Conservation (phyloP, 2,797 vertebrate genomes). For the Scolopax rusticola region DNA sequence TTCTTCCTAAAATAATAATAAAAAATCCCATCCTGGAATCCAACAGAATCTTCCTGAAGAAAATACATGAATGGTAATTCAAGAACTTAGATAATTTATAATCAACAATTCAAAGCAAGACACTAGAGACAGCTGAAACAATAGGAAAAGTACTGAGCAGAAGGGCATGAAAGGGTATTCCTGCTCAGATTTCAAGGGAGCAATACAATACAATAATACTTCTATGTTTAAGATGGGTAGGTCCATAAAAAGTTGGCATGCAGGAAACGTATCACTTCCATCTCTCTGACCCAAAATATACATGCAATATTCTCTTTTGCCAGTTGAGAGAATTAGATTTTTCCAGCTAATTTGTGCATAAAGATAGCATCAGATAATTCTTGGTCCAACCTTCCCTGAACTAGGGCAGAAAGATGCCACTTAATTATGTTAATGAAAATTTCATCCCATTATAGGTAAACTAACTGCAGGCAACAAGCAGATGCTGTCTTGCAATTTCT, state of each 20-base stretch:
- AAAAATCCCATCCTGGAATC: not conserved
- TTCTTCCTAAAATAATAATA: slow-evolving; percentile 19
- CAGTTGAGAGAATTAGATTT: not conserved
- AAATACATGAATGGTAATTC: not conserved
- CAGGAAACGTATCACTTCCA: not conserved
- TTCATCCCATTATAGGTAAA: not conserved
- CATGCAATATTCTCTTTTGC: not conserved
- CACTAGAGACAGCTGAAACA: slow-evolving; percentile 34
- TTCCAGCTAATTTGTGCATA: not conserved
- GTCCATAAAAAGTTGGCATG: not conserved
- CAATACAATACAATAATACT: not conserved
- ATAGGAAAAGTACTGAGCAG: not conserved
- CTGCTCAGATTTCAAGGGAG: not conserved
- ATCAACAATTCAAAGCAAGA: slow-evolving; percentile 13
- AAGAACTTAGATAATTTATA: slow-evolving; percentile 39
- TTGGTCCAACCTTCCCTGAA: not conserved
- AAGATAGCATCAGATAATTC: not conserved
- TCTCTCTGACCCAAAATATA: not conserved
- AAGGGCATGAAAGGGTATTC: not conserved
- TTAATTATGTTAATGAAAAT: not conserved
- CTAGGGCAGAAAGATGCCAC: not conserved
- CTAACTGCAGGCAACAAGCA: not conserved
- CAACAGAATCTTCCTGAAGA: slow-evolving; percentile 29
- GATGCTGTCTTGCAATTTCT: not conserved
- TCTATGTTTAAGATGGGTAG: not conserved